Conservation (phyloP, 2,888 invertebrate species). For the Lymantria dispar region DNA sequence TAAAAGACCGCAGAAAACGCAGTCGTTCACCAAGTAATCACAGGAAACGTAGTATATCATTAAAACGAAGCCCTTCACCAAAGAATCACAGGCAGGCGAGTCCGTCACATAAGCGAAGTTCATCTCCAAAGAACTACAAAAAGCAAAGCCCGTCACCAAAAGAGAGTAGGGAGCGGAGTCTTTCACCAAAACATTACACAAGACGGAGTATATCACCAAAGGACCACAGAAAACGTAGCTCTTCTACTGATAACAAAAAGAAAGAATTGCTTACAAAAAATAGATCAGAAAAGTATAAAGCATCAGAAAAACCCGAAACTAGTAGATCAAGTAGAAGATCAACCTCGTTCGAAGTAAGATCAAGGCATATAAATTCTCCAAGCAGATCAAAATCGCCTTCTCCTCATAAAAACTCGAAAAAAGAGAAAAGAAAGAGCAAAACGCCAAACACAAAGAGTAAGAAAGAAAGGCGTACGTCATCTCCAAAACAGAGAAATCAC, state of each 20-base stretch:
- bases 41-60: not conserved
- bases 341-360: conserved; percentile 42
- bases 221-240: conserved; percentile 33
- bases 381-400: conserved; percentile 57
- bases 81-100: conserved; percentile 25
- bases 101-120: conserved; percentile 25
- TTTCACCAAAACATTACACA: not conserved
- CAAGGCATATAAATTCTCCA: conserved; percentile 26
- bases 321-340: conserved; percentile 46
- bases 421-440: conserved; percentile 46
- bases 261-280: conserved; percentile 46
- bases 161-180: conserved; percentile 1
- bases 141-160: not conserved
- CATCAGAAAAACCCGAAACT: conserved; percentile 43
- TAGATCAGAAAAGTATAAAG: conserved; percentile 50
- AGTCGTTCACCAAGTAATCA: conserved; percentile 28
- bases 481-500: conserved; percentile 41
- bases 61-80: conserved; percentile 8
- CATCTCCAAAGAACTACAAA: not conserved
- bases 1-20: conserved; percentile 16
- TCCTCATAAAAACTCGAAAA: conserved; percentile 45
- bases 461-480: conserved; percentile 41
- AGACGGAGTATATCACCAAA: conserved; percentile 25
- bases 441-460: conserved; percentile 48
- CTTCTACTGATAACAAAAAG: conserved; percentile 46